phyloP scores from a whole-genome alignment of 2,888 invertebrate species.

The Elysia crispata region DNA sequence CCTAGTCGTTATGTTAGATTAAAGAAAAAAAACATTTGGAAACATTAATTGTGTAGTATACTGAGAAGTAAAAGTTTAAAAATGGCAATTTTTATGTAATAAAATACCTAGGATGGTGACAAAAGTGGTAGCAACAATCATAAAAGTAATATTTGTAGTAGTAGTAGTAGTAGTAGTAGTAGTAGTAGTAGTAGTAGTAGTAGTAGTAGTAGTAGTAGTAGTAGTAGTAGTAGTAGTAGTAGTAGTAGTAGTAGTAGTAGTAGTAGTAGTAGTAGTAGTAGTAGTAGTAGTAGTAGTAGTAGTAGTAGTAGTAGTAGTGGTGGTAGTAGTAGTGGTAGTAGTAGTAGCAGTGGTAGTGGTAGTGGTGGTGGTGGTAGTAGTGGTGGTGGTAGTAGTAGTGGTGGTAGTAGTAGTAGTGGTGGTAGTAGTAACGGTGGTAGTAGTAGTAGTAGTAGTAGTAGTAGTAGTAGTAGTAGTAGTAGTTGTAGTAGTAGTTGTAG shows the following conservation, averaged over 20 bases:
- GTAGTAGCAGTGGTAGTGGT: slow-evolving; percentile 4
- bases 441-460: slow-evolving; percentile 7
- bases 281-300: slow-evolving; percentile 28
- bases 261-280: slow-evolving; percentile 28
- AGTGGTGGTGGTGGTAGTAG: neutral
- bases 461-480: slow-evolving; percentile 19
- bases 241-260: slow-evolving; percentile 12
- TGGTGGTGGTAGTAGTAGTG: slow-evolving; percentile 3
- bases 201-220: slow-evolving; percentile 28
- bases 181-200: slow-evolving; percentile 26
- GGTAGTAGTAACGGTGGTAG: slow-evolving; percentile 3
- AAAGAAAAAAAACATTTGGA: too few species aligned
- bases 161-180: slow-evolving; percentile 23
- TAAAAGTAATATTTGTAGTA: too few species aligned
- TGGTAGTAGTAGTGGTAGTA: slow-evolving; percentile 9
- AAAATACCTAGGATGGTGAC: too few species aligned
- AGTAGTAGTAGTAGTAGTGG: slow-evolving; percentile 13
- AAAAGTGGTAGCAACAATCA: slow-evolving; percentile 10
- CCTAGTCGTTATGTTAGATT: too few species aligned
- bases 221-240: slow-evolving; percentile 26
- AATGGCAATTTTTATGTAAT: too few species aligned
- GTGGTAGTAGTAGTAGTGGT: slow-evolving; percentile 11
- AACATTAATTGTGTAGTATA: too few species aligned
- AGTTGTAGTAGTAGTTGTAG: slow-evolving; percentile 5
- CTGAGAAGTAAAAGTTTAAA: too few species aligned